phyloP scores from a whole-genome alignment of 2,113 vertebrate species.

The Pseudorectes ferrugineus region DNA sequence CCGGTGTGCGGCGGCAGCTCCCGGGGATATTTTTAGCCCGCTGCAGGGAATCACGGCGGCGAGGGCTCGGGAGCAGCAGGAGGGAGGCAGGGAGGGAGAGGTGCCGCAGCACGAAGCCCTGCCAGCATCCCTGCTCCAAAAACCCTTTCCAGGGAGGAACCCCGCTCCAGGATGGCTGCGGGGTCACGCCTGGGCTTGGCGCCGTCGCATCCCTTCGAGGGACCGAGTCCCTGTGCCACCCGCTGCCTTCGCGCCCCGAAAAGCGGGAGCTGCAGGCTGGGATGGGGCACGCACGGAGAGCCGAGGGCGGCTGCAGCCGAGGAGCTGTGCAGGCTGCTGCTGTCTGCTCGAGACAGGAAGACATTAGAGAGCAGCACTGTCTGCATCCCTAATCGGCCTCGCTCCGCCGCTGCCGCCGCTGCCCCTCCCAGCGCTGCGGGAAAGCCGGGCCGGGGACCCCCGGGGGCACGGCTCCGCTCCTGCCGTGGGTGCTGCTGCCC shows the following conservation, averaged over 20 bases:
- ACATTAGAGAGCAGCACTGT: neutral
- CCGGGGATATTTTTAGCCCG: slow-evolving; percentile 55
- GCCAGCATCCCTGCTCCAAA: neutral
- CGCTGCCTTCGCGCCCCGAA: accelerated
- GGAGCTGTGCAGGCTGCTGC: neutral
- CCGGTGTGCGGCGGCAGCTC: slow-evolving; percentile 39
- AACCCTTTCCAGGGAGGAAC: neutral
- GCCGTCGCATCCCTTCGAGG: accelerated
- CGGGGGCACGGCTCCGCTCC: accelerated
- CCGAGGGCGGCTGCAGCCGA: neutral
- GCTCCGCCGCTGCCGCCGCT: neutral
- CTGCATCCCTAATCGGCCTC: slow-evolving; percentile 35
- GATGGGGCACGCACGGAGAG: neutral
- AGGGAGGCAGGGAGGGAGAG: neutral
- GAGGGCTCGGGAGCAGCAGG: neutral
- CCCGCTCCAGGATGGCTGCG: neutral
- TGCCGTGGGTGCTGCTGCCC: accelerated
- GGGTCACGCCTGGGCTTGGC: neutral
- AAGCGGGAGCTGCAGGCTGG: neutral
- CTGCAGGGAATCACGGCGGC: slow-evolving; percentile 33
- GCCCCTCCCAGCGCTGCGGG: neutral
- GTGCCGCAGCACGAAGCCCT: neutral
- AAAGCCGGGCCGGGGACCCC: neutral
- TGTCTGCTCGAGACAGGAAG: neutral
- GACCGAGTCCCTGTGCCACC: neutral